Percentiles rank a stretch among this genome's conserved stretches.
Evolutionary conservation across 1,140 invertebrate genomes (phyloP).

Genomic region (Lasioglossum albipes): DNA sequence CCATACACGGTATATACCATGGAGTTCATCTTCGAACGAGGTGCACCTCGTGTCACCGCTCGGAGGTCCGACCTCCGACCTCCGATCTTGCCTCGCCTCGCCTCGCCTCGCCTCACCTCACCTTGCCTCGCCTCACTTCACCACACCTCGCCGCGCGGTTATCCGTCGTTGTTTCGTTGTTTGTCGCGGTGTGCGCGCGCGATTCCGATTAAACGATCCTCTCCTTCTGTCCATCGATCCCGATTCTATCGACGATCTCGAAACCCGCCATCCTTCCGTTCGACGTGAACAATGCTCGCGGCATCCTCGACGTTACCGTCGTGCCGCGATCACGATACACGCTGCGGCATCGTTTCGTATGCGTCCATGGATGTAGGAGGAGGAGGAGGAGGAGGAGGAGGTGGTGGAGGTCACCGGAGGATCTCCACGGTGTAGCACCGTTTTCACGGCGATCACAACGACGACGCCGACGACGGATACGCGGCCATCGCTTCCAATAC

Average conservation of each 20-base stretch:
- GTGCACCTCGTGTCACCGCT: background rate
- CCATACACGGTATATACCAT: constrained; percentile 80
- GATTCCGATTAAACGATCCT: constrained; percentile 17
- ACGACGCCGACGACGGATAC: constrained; percentile 35
- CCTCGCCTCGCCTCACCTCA: no score
- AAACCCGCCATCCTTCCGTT: constrained; percentile 16
- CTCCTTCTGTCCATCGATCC: background rate
- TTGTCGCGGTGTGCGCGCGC: background rate
- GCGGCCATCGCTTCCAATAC: constrained; percentile 41
- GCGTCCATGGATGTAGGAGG: constrained; percentile 19
- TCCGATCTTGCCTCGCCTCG: background rate
- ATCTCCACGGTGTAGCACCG: constrained; percentile 23
- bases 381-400: no score
- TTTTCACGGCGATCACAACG: constrained; percentile 34
- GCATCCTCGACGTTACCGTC: constrained; percentile 35
- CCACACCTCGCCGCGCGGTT: background rate
- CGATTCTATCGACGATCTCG: constrained; percentile 10
- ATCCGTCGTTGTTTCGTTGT: background rate
- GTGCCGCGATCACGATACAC: constrained; percentile 19
- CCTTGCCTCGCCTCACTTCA: no score
- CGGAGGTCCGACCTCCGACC: constrained; percentile 35
- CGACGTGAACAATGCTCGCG: constrained; percentile 1
- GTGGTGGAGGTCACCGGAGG: background rate
- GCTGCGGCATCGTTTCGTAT: background rate
- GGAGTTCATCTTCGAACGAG: constrained; percentile 68